Percentiles rank a stretch among this genome's conserved stretches.
These are phyloP conservation scores for Steatocranus sp. DNA, from an alignment of 2,797 vertebrate species.

Conservation along the genomic window DNA sequence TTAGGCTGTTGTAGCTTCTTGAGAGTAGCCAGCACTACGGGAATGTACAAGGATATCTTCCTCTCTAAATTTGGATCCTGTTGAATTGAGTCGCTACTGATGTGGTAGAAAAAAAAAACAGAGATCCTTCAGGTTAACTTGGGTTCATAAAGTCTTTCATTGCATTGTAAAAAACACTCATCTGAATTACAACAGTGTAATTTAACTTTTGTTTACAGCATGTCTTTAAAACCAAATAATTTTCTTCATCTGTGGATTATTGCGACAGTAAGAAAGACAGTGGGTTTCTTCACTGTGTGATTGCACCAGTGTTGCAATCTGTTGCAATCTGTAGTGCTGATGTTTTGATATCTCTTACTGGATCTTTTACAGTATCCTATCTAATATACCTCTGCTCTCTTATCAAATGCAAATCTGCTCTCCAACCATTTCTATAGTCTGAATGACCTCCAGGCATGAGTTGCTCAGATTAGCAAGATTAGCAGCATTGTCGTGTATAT, in stretches of 20 bases:
- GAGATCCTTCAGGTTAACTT: neutral
- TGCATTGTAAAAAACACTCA: neutral
- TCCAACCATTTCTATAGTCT: neutral
- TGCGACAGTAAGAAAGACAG: neutral
- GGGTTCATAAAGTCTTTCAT: neutral
- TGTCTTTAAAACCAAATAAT: neutral
- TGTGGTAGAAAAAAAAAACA: neutral
- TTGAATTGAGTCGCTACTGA: neutral
- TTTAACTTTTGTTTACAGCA: neutral
- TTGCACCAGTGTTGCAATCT: neutral
- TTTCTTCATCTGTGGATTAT: neutral
- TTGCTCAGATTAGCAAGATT: constrained; percentile 62
- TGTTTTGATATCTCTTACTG: neutral
- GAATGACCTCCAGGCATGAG: constrained; percentile 48
- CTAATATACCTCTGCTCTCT: neutral
- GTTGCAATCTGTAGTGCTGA: neutral
- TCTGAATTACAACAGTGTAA: neutral
- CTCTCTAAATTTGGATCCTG: constrained; percentile 18
- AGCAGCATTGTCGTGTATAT: constrained; percentile 34
- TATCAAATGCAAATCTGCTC: neutral
- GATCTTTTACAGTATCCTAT: neutral
- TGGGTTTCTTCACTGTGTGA: neutral
- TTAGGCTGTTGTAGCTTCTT: constrained; percentile 45
- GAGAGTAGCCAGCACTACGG: neutral
- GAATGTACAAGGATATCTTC: neutral